Conservation (phyloP, 2,888 invertebrate species). For the Rhogogaster chlorosoma region DNA sequence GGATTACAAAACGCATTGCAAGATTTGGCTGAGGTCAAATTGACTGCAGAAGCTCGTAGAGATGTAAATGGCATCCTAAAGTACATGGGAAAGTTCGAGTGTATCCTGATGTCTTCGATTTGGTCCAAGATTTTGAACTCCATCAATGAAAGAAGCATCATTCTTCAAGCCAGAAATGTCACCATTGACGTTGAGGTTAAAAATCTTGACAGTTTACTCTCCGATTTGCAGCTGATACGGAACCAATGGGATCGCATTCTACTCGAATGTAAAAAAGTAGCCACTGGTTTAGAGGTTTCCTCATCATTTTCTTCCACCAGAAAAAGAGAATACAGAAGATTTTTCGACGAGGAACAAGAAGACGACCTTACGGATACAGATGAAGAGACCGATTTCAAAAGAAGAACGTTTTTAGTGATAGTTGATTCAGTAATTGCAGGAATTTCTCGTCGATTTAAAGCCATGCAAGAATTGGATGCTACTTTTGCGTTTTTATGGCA, state of each 20-base stretch:
- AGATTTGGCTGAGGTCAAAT: background rate
- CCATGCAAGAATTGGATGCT: background rate
- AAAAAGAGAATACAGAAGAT: background rate
- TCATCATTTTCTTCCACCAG: background rate
- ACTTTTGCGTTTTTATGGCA: background rate
- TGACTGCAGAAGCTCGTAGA: background rate
- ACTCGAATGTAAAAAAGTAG: background rate
- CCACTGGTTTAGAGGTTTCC: background rate
- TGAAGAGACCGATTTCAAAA: background rate
- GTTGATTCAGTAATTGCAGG: background rate
- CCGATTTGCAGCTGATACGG: background rate
- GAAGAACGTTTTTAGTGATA: background rate
- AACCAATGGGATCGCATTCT: background rate
- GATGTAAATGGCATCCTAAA: background rate
- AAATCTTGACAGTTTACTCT: background rate
- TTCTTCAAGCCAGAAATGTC: background rate
- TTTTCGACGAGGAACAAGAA: background rate
- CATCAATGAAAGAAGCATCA: background rate
- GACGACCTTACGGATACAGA: background rate
- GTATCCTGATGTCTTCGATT: background rate
- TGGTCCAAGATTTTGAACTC: background rate
- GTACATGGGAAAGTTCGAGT: background rate
- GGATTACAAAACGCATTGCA: background rate
- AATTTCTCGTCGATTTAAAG: background rate
- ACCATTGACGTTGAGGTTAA: background rate